phyloP scores from a whole-genome alignment of 2,888 invertebrate genomes.

The Orchestes rusci region DNA sequence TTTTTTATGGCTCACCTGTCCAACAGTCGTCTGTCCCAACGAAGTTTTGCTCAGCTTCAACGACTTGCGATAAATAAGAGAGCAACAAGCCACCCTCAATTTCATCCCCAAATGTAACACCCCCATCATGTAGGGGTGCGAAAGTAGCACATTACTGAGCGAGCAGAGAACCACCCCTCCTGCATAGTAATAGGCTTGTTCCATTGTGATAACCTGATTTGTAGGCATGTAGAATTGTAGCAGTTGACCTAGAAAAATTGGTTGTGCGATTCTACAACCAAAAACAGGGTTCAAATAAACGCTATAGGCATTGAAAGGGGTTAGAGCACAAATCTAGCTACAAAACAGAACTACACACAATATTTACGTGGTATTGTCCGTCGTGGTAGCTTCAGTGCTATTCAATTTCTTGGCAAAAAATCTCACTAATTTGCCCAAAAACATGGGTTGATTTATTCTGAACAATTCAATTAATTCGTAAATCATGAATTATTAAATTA shows the following conservation, averaged over 20 bases:
- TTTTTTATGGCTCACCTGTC: constrained; percentile 48
- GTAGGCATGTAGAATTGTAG: constrained; percentile 52
- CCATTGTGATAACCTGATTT: constrained; percentile 38
- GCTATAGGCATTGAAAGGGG: too few relatives aligned
- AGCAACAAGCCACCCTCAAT: constrained; percentile 75
- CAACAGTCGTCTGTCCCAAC: constrained; percentile 66
- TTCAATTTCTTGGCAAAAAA: constrained; percentile 36
- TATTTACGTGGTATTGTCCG: constrained; percentile 29
- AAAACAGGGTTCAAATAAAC: too few relatives aligned
- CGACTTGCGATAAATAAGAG: constrained; percentile 73
- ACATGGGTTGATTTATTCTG: constrained; percentile 54
- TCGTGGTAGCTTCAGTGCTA: constrained; percentile 23
- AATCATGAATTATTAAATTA: background rate
- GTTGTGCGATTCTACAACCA: constrained; percentile 38
- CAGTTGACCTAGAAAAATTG: constrained; percentile 55
- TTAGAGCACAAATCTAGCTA: background rate
- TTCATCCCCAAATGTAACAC: constrained; percentile 81
- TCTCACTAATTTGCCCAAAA: constrained; percentile 55
- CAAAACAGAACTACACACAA: constrained; percentile 22
- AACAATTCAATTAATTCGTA: constrained; percentile 7
- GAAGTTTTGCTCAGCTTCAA: constrained; percentile 55
- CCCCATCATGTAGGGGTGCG: constrained; percentile 87
- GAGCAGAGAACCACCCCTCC: constrained; percentile 68
- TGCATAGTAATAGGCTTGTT: constrained; percentile 72
- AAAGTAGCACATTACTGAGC: constrained; percentile 58